Evolutionary conservation across 1,140 invertebrate species (phyloP).

Genomic region (Acyrthosiphon pisum): DNA sequence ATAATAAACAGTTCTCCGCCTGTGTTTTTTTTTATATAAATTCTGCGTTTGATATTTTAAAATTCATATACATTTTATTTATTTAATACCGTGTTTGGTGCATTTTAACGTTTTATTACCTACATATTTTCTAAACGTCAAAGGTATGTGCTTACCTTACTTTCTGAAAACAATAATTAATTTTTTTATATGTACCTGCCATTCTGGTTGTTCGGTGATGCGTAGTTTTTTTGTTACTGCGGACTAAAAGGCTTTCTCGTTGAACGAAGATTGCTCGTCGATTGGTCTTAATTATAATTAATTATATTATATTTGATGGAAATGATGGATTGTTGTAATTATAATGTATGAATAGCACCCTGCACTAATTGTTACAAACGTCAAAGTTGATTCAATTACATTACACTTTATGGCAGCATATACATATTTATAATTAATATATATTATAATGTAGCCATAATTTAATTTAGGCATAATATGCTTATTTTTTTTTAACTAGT

Average conservation of each 20-base stretch:
- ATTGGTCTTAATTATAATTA: background rate
- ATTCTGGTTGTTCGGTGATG: background rate
- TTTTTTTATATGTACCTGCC: background rate
- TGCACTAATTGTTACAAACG: background rate
- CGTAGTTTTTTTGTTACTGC: background rate
- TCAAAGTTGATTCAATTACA: background rate
- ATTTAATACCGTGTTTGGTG: background rate
- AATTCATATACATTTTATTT: background rate
- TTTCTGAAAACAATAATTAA: background rate
- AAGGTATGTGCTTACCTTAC: background rate
- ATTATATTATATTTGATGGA: background rate
- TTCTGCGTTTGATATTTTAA: background rate
- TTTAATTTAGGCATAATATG: background rate
- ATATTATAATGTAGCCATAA: background rate
- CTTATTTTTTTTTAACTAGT: background rate
- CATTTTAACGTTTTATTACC: background rate
- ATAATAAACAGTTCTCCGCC: too few species aligned
- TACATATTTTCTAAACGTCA: background rate
- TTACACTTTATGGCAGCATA: background rate
- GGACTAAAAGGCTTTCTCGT: background rate
- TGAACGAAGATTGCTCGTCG: background rate
- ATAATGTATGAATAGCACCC: background rate
- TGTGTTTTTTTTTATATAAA: background rate
- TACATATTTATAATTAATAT: too few species aligned
- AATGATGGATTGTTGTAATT: background rate